A percentile compares a stretch with the other conserved stretches of the same genome.
Evolutionary conservation across 2,888 invertebrate species (phyloP).

Genomic region (Pammene fasciana): DNA sequence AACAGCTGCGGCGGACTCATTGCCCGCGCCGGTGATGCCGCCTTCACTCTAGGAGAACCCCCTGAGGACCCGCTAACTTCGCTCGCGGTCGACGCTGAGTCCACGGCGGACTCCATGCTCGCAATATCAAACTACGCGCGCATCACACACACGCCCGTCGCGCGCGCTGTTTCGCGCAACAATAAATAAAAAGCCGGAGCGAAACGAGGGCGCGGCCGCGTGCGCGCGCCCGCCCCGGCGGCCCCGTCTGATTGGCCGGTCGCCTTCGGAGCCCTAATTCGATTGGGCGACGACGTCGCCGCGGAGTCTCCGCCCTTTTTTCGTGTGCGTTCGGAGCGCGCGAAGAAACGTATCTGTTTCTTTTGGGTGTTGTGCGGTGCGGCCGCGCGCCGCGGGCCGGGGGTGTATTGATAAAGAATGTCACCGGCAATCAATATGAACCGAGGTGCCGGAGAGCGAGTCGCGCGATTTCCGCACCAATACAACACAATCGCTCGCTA

Average conservation of each 20-base stretch:
- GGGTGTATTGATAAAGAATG: constrained; percentile 85
- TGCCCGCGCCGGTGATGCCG: constrained; percentile 75
- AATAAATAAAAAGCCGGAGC: constrained; percentile 88
- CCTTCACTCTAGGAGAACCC: constrained; percentile 80
- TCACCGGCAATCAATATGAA: constrained; percentile 86
- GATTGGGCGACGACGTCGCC: constrained; percentile 69
- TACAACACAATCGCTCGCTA: constrained; percentile 32
- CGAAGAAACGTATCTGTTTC: constrained; percentile 84
- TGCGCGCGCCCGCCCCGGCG: constrained; percentile 78
- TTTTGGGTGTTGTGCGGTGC: constrained; percentile 82
- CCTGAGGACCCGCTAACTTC: constrained; percentile 80
- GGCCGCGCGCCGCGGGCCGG: constrained; percentile 70
- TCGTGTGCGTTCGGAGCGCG: constrained; percentile 77
- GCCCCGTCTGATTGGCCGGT: constrained; percentile 73
- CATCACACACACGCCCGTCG: constrained; percentile 85
- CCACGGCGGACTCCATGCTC: constrained; percentile 84
- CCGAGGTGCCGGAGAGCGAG: constrained; percentile 64
- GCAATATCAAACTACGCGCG: constrained; percentile 70
- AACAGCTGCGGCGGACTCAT: constrained; percentile 84
- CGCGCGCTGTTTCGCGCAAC: constrained; percentile 87
- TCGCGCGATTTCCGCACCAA: constrained; percentile 40
- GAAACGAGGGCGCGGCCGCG: constrained; percentile 81
- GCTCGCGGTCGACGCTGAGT: constrained; percentile 83
- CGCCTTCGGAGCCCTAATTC: constrained; percentile 54
- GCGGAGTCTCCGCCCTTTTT: constrained; percentile 80